These are phyloP conservation scores for Kryptolebias ocellatus DNA, from an alignment of 2,797 vertebrate genomes.

Conservation along the genomic window DNA sequence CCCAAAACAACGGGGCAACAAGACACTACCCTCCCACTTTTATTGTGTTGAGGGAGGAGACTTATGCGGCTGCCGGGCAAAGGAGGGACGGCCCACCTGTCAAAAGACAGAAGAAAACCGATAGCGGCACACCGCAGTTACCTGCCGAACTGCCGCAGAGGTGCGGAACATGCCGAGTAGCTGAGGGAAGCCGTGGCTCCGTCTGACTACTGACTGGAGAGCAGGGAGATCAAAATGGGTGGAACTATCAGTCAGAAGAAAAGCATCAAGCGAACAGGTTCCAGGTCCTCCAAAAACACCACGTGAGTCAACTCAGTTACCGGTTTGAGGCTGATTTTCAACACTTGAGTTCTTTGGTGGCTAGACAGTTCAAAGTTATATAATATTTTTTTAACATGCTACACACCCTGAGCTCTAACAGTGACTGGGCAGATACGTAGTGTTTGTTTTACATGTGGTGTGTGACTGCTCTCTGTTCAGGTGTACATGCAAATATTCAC, in stretches of 20 bases:
- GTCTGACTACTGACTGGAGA: not conserved
- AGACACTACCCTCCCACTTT: constrained; percentile 28
- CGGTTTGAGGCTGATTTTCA: constrained; percentile 7
- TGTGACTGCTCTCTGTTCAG: constrained; percentile 22
- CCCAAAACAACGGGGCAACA: constrained; percentile 6
- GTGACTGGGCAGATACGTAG: not conserved
- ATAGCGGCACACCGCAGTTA: constrained; percentile 7
- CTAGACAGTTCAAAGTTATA: not conserved
- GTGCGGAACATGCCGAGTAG: constrained; percentile 10
- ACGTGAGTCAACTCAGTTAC: constrained; percentile 63
- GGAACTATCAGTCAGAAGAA: constrained; percentile 69
- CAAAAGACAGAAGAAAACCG: constrained; percentile 24
- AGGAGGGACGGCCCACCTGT: constrained; percentile 61
- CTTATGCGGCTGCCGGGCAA: constrained; percentile 3
- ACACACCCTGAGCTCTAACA: not conserved
- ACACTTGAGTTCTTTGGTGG: no score
- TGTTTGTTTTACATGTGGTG: constrained; percentile 12
- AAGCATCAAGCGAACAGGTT: constrained; percentile 27
- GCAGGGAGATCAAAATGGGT: constrained; percentile 60
- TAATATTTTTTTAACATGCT: not conserved
- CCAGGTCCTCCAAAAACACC: constrained; percentile 27
- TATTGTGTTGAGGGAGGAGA: constrained; percentile 60
- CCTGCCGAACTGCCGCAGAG: constrained; percentile 1
- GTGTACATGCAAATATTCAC: constrained; percentile 69
- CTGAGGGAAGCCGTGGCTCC: constrained; percentile 2